These are phyloP conservation scores for Lepilemur septentrionalis DNA, from an alignment of 2,797 vertebrate species.

Conservation along the genomic window DNA sequence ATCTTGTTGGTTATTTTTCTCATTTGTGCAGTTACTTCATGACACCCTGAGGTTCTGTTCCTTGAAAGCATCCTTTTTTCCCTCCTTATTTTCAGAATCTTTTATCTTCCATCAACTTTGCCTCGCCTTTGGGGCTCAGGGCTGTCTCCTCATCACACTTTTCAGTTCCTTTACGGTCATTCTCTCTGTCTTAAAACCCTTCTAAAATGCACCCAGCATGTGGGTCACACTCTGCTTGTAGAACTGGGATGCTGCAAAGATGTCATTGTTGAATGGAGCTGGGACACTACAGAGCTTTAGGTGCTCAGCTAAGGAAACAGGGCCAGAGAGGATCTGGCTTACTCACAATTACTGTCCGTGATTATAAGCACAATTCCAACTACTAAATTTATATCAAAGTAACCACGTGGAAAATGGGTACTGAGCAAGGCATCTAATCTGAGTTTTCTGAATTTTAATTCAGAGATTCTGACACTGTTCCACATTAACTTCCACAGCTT, in stretches of 20 bases:
- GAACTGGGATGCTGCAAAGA: neutral
- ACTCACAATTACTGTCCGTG: neutral
- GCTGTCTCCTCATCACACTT: neutral
- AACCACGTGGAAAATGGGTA: accelerated
- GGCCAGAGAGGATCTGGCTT: neutral
- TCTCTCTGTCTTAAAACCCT: neutral
- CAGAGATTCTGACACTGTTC: neutral
- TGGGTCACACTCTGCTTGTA: accelerated
- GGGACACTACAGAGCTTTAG: accelerated
- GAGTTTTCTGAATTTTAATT: neutral
- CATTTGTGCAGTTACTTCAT: neutral
- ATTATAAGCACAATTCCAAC: neutral
- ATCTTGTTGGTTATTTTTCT: neutral
- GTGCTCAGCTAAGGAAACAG: neutral
- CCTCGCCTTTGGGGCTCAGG: neutral
- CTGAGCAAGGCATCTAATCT: neutral
- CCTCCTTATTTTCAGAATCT: neutral
- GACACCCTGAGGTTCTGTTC: neutral
- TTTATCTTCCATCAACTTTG: neutral
- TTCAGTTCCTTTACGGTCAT: neutral
- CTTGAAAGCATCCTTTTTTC: neutral
- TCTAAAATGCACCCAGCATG: accelerated
- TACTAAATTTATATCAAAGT: neutral
- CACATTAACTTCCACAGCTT: neutral
- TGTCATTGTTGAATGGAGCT: accelerated